Evolutionary conservation across 2,113 vertebrate genomes (phyloP).

Genomic region (Xiphorhynchus elegans): DNA sequence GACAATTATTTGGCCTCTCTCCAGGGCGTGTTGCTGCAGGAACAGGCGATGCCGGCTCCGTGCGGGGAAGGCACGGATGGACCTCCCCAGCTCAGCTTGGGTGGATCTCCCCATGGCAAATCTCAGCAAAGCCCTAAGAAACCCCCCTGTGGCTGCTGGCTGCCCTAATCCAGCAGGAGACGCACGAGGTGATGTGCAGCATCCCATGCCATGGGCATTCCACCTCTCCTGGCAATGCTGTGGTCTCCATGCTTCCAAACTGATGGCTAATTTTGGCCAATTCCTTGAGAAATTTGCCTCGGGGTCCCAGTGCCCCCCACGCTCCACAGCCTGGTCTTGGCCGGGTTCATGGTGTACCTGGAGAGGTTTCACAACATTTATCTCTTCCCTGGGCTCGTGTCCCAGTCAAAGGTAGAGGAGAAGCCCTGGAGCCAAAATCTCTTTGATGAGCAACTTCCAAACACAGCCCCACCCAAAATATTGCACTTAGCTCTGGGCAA

Average conservation of each 20-base stretch:
- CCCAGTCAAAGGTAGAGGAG: background rate
- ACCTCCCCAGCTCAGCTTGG: background rate
- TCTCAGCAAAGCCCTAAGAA: background rate
- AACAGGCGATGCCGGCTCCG: background rate
- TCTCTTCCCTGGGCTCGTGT: background rate
- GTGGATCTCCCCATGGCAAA: background rate
- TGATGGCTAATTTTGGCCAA: background rate
- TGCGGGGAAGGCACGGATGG: background rate
- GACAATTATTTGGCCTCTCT: slow-evolving; percentile 57
- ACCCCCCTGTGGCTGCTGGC: background rate
- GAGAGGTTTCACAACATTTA: background rate
- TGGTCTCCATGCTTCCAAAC: background rate
- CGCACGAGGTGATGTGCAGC: accelerated
- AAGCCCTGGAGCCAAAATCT: slow-evolving; percentile 24
- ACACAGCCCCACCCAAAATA: background rate
- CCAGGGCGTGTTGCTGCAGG: slow-evolving; percentile 60
- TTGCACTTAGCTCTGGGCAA: background rate
- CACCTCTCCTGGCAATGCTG: background rate
- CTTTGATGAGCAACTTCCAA: slow-evolving; percentile 4
- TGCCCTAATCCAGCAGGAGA: background rate
- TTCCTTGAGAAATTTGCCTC: background rate
- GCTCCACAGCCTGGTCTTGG: background rate
- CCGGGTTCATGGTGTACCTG: background rate
- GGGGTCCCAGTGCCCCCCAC: background rate
- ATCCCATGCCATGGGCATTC: background rate